A percentile compares a stretch with the other conserved stretches of the same genome.
These are phyloP conservation scores for Sitobion miscanthi DNA, from an alignment of 1,140 invertebrate genomes.

Conservation along the genomic window DNA sequence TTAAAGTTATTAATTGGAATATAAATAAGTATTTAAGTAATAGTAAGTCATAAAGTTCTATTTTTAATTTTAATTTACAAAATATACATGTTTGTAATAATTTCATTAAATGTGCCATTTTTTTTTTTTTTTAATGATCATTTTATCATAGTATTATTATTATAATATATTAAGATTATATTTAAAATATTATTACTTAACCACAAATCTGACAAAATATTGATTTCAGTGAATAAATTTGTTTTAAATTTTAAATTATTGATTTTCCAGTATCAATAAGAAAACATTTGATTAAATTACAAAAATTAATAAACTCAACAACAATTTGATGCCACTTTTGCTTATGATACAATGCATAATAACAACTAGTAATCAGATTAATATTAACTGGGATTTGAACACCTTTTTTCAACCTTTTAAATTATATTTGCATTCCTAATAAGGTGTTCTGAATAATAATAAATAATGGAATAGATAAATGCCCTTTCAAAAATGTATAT, in stretches of 20 bases:
- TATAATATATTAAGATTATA: too few relatives aligned
- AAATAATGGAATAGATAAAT: too few relatives aligned
- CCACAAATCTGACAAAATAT: not conserved
- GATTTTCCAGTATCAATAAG: not conserved
- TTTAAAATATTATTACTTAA: not conserved
- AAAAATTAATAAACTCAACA: not conserved
- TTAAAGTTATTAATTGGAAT: not conserved
- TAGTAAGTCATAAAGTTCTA: not conserved
- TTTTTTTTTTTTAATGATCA: too few relatives aligned
- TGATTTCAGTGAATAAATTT: conserved; percentile 7
- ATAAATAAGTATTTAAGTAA: not conserved
- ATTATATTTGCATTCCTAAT: not conserved
- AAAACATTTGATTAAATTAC: not conserved
- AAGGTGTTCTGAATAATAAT: not conserved
- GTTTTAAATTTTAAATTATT: not conserved
- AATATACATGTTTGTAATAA: not conserved
- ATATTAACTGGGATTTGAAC: not conserved
- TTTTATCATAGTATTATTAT: too few relatives aligned
- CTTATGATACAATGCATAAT: not conserved
- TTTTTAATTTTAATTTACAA: not conserved
- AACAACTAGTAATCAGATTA: not conserved
- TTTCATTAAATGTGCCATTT: not conserved
- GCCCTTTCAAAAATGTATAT: too few relatives aligned
- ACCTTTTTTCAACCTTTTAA: not conserved
- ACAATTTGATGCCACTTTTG: not conserved